A percentile compares a stretch with the other conserved stretches of the same genome.
These are phyloP conservation scores for Gavialis gangeticus DNA, from an alignment of 2,113 vertebrate genomes.

Conservation along the genomic window DNA sequence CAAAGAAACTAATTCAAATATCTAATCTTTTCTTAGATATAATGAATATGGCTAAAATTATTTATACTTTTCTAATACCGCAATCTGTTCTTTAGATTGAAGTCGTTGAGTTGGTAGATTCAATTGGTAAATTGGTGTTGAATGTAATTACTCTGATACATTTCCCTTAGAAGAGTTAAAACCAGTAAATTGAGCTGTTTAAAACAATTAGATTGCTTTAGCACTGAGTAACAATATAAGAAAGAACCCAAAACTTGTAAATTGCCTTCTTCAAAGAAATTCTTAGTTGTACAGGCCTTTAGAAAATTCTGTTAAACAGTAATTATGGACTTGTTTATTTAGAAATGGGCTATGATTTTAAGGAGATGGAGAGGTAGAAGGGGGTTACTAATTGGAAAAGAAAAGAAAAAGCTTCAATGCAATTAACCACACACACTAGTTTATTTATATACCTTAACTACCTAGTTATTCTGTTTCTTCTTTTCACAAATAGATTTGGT, in stretches of 20 bases:
- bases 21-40: conserved; percentile 4
- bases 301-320: conserved; percentile 8
- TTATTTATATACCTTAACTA: background rate
- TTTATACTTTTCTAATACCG: background rate
- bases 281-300: background rate
- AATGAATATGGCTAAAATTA: conserved; percentile 14
- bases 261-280: background rate
- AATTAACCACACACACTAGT: background rate
- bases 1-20: background rate
- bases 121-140: background rate
- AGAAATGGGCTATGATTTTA: background rate
- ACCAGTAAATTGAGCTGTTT: conserved; percentile 26
- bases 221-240: background rate
- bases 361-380: background rate
- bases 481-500: background rate
- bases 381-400: background rate
- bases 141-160: conserved; percentile 22
- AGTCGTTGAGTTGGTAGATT: background rate
- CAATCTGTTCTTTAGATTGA: background rate
- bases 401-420: background rate
- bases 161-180: conserved; percentile 38
- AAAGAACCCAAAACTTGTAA: conserved; percentile 28
- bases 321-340: background rate
- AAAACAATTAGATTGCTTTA: conserved; percentile 41
- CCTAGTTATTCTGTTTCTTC: background rate